Evolutionary conservation across 2,113 vertebrate genomes (phyloP), one percentile per base, ranked within the genome.

Genomic region (Passer montanus): DNA sequence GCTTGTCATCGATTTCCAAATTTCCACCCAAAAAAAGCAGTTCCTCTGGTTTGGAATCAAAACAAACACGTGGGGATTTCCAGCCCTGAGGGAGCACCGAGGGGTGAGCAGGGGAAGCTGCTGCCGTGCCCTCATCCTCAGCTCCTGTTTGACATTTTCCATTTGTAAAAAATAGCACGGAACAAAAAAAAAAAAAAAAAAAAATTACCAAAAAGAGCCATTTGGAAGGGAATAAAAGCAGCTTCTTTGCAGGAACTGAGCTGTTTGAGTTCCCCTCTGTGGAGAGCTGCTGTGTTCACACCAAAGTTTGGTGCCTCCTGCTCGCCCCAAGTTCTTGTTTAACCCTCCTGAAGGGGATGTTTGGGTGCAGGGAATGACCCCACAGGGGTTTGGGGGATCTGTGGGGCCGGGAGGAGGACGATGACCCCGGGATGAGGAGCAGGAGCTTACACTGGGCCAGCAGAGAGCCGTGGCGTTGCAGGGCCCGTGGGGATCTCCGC

Each of bases 381-480:
- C 6, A 0, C 0, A 2, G 55, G 70, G 31, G 3, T 14, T 2
- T 30, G 73, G 72, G 80, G 2, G 27, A 20, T 56, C 31, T 23
- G 49, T 3, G 20, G 79, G 52, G 2, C 1, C 0, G 2, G 12
- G 28, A 31, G 31, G 55, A 41, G 31, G 20, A 41, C 1, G 5
- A 1, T 5, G 70, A 43, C 2, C 37, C 62, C 2, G 1, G 78
- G 11, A 5, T 2, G 7, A 17, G 72, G 37, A 4, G 49, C 43
- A 31, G 87, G 17, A 9, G 85, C 97, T 97, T 98, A 98, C 97
- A 97, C 87, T 97, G 97, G 79, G 97, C 49, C 50, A 98, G 96
- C 94, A 97, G 96, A 1, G 97, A 97, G 75, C 94, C 30, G 70
- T 59, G 97, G 94, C 17, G 95, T 33, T 56, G 96, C 80, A 96